Conservation (phyloP, 2,888 invertebrate genomes). For the Sesamia inferens region DNA sequence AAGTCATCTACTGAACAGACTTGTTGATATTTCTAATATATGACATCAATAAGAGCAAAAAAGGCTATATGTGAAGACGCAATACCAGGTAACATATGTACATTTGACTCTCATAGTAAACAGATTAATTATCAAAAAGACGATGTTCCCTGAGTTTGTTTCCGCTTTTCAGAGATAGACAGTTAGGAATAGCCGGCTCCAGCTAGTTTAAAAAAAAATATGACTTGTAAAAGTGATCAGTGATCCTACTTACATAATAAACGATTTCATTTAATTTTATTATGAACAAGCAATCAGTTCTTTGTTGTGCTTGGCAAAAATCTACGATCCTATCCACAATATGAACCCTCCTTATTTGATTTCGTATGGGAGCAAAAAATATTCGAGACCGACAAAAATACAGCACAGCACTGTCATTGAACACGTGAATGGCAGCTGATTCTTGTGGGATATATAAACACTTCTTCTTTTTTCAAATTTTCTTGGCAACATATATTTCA, state of each 20-base stretch:
- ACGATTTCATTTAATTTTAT: too few species aligned
- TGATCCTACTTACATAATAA: neutral
- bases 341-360: conserved; percentile 3
- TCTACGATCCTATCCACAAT: neutral
- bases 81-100: neutral
- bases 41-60: conserved; percentile 1
- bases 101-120: neutral
- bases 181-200: too few species aligned
- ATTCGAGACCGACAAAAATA: conserved; percentile 22
- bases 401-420: conserved; percentile 20
- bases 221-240: too few species aligned
- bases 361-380: conserved; percentile 14
- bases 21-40: conserved; percentile 1
- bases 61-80: neutral
- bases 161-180: too few species aligned
- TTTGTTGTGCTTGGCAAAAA: neutral
- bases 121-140: too few species aligned
- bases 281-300: neutral
- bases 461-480: conserved; percentile 23
- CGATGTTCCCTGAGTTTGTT: too few species aligned
- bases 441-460: conserved; percentile 17
- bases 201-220: too few species aligned
- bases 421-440: conserved; percentile 46
- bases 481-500: conserved; percentile 39
- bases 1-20: neutral